phyloP scores from a whole-genome alignment of 2,797 vertebrate species.

The Sebastes trivittatus region DNA sequence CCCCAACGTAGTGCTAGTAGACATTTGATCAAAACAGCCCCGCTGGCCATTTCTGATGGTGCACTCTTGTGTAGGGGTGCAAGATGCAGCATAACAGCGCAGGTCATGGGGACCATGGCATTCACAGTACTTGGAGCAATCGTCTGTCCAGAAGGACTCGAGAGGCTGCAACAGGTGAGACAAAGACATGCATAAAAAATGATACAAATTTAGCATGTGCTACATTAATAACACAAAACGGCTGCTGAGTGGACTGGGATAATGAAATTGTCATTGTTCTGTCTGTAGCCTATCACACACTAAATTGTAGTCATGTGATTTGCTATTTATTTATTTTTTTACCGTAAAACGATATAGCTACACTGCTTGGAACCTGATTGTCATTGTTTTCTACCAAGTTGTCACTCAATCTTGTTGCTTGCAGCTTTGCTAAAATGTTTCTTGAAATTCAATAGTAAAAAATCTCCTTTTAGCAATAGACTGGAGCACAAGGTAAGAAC shows the following conservation, averaged over 20 bases:
- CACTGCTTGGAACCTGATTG: background rate
- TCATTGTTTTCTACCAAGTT: no score
- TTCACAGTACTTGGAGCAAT: conserved; percentile 66
- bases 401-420: no score
- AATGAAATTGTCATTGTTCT: background rate
- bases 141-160: conserved; percentile 67
- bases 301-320: background rate
- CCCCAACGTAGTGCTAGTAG: conserved; percentile 76
- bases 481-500: no score
- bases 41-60: conserved; percentile 52
- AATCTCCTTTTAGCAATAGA: no score
- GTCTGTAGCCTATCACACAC: no score
- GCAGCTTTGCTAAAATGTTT: no score
- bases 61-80: conserved; percentile 64
- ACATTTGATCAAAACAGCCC: conserved; percentile 61
- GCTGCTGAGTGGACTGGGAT: background rate
- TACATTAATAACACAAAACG: background rate
- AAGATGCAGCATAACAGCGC: conserved; percentile 11
- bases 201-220: fast-evolving
- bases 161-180: conserved; percentile 38
- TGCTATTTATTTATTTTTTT: background rate
- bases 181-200: background rate
- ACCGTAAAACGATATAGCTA: background rate
- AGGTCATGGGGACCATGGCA: conserved; percentile 63
- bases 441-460: no score